These are phyloP conservation scores for Resseliella maxima DNA, from an alignment of 2,888 invertebrate genomes.

Conservation along the genomic window DNA sequence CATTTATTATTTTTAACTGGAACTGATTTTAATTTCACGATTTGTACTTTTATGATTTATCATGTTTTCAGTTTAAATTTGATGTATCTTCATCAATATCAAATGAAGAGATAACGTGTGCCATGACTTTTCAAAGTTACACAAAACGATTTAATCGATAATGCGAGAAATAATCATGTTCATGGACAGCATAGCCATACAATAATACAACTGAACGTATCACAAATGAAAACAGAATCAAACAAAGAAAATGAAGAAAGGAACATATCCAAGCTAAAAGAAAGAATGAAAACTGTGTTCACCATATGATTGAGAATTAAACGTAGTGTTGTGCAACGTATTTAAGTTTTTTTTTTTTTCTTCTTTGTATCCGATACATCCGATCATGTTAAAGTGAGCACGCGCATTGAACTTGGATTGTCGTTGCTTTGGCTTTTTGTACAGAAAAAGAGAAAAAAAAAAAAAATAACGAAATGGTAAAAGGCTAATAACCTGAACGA, in stretches of 20 bases:
- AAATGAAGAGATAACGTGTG: not conserved
- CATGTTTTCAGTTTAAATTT: not conserved
- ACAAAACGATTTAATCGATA: not conserved
- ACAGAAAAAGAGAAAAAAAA: too few species aligned
- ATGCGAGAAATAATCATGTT: not conserved
- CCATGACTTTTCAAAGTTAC: constrained; percentile 7
- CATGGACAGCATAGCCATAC: too few species aligned
- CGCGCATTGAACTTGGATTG: not conserved
- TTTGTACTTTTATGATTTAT: not conserved
- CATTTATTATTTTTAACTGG: not conserved
- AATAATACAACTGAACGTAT: too few species aligned
- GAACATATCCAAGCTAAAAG: not conserved
- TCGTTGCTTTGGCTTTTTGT: not conserved
- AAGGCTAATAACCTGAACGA: constrained; percentile 51
- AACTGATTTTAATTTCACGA: constrained; percentile 37
- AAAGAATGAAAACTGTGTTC: constrained; percentile 5
- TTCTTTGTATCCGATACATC: not conserved
- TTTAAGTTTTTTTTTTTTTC: too few species aligned
- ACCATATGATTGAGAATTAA: constrained; percentile 5
- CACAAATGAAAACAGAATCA: not conserved
- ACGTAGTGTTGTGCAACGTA: not conserved
- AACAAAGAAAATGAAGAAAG: not conserved
- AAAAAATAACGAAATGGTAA: constrained; percentile 15
- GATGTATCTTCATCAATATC: not conserved
- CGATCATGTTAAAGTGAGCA: not conserved